Evolutionary conservation across 2,888 invertebrate species (phyloP).

Genomic region (Atethmia centrago): DNA sequence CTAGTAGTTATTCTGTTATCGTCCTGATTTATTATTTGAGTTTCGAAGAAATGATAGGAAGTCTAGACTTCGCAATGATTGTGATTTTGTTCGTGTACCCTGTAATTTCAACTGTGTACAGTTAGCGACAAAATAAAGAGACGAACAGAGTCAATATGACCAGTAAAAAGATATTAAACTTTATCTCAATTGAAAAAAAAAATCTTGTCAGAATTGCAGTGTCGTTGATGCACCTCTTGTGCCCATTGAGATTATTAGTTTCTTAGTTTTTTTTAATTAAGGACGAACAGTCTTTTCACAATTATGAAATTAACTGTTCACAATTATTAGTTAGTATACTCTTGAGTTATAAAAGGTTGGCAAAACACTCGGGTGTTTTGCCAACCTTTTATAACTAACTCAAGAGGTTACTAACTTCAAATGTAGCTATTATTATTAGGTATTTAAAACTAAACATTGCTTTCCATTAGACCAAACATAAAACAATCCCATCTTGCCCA

Average conservation of each 20-base stretch:
- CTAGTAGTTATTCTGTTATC: conserved; percentile 49
- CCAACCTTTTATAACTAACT: background rate
- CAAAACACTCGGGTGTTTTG: no score
- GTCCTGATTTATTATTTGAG: conserved; percentile 53
- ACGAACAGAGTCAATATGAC: background rate
- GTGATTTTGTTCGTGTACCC: conserved; percentile 7
- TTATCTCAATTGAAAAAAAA: no score
- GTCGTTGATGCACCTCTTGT: background rate
- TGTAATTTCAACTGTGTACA: background rate
- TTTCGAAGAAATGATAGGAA: conserved; percentile 30
- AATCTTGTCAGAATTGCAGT: background rate
- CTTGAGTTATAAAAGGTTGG: no score
- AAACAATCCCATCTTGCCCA: conserved; percentile 11
- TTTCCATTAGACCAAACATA: conserved; percentile 13
- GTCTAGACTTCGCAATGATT: conserved; percentile 35
- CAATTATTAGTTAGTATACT: no score
- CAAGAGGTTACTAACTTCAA: background rate
- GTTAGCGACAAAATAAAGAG: background rate
- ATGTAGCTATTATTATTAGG: no score
- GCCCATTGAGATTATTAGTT: background rate
- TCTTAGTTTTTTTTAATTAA: background rate
- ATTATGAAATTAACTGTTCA: no score
- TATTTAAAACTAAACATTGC: background rate
- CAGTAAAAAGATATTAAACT: background rate
- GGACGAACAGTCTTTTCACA: no score